Evolutionary conservation across 2,113 vertebrate genomes (phyloP).

Genomic region (Colinus virginianus): DNA sequence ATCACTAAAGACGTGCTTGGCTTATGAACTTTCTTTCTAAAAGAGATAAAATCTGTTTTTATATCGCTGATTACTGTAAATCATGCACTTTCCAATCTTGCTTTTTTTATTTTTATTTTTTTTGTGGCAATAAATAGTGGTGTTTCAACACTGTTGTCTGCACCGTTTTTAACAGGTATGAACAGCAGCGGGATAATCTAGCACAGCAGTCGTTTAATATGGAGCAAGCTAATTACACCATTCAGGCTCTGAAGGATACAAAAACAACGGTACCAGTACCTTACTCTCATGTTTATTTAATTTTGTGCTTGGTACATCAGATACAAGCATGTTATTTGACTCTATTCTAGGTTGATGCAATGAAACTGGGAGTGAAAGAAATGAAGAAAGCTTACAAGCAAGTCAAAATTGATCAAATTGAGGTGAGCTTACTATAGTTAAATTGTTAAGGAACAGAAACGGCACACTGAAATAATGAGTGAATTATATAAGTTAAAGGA

Average conservation of each 20-base stretch:
- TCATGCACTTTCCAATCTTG: neutral
- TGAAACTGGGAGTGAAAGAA: conserved; percentile 96
- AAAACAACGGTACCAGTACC: conserved; percentile 91
- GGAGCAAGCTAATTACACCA: conserved; percentile 99
- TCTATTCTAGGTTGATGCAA: conserved; percentile 91
- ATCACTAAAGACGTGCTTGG: neutral
- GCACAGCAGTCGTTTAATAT: conserved; percentile 99
- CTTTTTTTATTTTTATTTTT: neutral
- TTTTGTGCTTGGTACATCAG: neutral
- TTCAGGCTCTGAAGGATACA: conserved; percentile 95
- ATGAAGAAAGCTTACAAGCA: conserved; percentile 99
- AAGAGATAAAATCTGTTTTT: neutral
- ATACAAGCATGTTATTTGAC: neutral
- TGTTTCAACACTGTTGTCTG: neutral
- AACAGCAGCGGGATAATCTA: conserved; percentile 93
- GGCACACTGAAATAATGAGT: neutral
- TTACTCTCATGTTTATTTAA: neutral
- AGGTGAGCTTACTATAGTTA: conserved; percentile 78
- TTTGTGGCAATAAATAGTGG: neutral
- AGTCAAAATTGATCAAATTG: conserved; percentile 96
- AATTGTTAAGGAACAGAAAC: neutral
- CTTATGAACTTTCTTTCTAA: neutral
- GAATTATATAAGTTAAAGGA: neutral
- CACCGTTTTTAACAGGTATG: conserved; percentile 86
- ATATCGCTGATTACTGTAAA: neutral